phyloP scores from a whole-genome alignment of 1,140 invertebrate genomes.

The Meloidogyne exigua region DNA sequence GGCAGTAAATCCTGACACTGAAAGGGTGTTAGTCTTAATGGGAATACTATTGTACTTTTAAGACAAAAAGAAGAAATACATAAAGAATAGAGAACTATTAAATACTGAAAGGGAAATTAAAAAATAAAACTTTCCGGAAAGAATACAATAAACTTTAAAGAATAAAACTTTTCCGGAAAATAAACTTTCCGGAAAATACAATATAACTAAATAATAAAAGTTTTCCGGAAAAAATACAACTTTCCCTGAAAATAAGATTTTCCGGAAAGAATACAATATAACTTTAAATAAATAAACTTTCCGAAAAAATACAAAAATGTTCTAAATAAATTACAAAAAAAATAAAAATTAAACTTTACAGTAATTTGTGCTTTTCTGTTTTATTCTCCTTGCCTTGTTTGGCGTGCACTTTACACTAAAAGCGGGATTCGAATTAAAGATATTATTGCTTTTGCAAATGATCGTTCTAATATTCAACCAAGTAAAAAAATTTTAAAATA shows the following conservation, averaged over 20 bases:
- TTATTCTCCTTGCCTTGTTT: conserved; percentile 60
- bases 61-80: background rate
- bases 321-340: background rate
- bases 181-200: background rate
- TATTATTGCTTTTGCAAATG: conserved; percentile 58
- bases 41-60: too few species aligned
- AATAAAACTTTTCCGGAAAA: background rate
- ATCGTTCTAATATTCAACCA: conserved; percentile 60
- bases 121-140: background rate
- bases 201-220: too few species aligned
- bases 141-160: too few species aligned
- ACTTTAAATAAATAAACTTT: too few species aligned
- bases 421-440: conserved; percentile 60
- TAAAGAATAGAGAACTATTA: too few species aligned
- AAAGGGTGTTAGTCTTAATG: background rate
- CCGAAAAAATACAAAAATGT: background rate
- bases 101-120: background rate
- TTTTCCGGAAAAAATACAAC: background rate
- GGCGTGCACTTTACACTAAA: conserved; percentile 49
- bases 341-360: background rate
- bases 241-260: too few species aligned
- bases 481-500: conserved; percentile 7
- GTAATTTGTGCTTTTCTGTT: conserved; percentile 59
- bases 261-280: too few species aligned
- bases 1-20: background rate